phyloP scores from a whole-genome alignment of 2,888 invertebrate species.

The Cordilura impudica region DNA sequence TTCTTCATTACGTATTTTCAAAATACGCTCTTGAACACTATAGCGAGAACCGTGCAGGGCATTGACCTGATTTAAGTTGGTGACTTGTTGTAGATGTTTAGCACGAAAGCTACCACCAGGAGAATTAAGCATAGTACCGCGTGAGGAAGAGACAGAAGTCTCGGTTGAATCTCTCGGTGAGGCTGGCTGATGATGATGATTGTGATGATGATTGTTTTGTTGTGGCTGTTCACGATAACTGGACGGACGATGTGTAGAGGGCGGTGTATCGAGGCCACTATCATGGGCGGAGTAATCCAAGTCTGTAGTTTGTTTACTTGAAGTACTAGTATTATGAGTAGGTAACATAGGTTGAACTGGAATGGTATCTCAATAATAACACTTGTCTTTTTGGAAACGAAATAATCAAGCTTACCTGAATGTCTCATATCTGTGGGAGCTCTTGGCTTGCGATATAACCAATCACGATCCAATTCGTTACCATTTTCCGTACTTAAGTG shows the following conservation, averaged over 20 bases:
- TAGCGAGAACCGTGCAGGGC: slow-evolving; percentile 73
- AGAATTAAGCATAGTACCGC: slow-evolving; percentile 75
- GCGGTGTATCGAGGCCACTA: slow-evolving; percentile 78
- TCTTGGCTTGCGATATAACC: slow-evolving; percentile 77
- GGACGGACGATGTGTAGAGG: slow-evolving; percentile 78
- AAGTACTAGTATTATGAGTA: slow-evolving; percentile 61
- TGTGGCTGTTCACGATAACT: slow-evolving; percentile 74
- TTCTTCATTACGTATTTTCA: slow-evolving; percentile 77
- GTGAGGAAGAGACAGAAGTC: slow-evolving; percentile 76
- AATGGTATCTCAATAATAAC: neutral
- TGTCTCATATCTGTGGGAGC: slow-evolving; percentile 77
- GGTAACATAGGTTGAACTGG: slow-evolving; percentile 79
- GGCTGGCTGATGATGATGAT: slow-evolving; percentile 38
- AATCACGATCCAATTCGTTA: slow-evolving; percentile 76
- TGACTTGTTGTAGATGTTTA: slow-evolving; percentile 73
- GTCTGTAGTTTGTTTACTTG: slow-evolving; percentile 76
- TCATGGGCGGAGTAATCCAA: slow-evolving; percentile 80
- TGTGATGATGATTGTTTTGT: slow-evolving; percentile 52
- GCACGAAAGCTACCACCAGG: slow-evolving; percentile 76
- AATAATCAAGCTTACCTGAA: slow-evolving; percentile 71
- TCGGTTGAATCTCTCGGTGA: slow-evolving; percentile 75
- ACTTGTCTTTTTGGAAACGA: neutral
- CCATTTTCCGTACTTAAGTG: slow-evolving; percentile 72
- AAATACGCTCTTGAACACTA: slow-evolving; percentile 76
- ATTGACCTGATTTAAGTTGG: slow-evolving; percentile 73